Evolutionary conservation across 2,113 vertebrate species (phyloP).

Genomic region (Bagarius yarrelli): DNA sequence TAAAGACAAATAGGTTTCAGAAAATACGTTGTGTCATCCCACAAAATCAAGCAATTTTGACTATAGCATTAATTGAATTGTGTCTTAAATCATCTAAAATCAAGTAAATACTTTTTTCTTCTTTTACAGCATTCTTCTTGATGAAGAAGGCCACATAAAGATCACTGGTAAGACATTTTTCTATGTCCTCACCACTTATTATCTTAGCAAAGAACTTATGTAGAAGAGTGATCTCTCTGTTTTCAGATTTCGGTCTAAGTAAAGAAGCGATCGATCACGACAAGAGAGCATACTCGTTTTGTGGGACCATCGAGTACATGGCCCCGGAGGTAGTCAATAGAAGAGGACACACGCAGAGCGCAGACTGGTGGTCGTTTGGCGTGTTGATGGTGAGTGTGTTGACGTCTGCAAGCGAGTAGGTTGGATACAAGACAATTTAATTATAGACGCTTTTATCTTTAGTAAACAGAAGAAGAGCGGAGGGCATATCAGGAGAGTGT

Average conservation of each 20-base stretch:
- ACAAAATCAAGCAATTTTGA: neutral
- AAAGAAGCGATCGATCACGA: conserved; percentile 95
- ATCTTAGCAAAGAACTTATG: neutral
- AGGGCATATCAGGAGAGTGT: neutral
- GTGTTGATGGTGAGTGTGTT: conserved; percentile 85
- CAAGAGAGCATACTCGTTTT: conserved; percentile 93
- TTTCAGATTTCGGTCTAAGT: conserved; percentile 91
- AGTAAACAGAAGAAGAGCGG: neutral
- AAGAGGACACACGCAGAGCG: conserved; percentile 90
- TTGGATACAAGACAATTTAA: neutral
- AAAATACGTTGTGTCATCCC: neutral
- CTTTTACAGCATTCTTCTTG: conserved; percentile 86
- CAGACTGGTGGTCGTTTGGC: conserved; percentile 97
- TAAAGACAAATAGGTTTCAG: too few species aligned
- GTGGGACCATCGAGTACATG: conserved; percentile 97
- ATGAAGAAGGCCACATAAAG: conserved; percentile 95
- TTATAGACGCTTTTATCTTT: neutral
- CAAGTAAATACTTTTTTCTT: neutral
- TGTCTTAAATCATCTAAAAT: too few species aligned
- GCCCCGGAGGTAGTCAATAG: conserved; percentile 95
- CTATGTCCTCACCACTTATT: neutral
- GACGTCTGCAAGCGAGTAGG: neutral
- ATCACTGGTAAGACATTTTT: conserved; percentile 80
- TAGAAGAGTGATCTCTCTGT: neutral
- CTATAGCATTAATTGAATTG: neutral